Conservation (phyloP, 2,797 vertebrate species). For the Pithecia hirsuta region DNA sequence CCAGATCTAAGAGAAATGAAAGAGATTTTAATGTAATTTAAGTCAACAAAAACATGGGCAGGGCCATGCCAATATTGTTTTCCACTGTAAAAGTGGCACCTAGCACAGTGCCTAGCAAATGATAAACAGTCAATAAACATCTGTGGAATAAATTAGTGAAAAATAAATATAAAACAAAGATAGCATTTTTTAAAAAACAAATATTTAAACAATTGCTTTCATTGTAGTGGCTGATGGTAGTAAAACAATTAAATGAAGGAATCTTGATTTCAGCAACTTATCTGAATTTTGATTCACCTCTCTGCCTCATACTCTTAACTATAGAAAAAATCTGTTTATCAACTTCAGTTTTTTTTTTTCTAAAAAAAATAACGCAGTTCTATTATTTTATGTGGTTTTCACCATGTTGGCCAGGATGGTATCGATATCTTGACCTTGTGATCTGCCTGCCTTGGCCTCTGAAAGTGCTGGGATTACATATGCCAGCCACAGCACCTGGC, state of each 20-base stretch:
- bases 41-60: background rate
- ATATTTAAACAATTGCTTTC: background rate
- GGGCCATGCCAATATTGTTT: background rate
- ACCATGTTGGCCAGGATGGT: no score
- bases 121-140: background rate
- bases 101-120: background rate
- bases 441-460: no score
- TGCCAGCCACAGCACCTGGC: no score
- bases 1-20: conserved; percentile 30
- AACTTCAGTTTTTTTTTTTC: background rate
- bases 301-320: background rate
- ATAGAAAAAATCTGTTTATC: background rate
- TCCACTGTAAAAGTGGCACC: background rate
- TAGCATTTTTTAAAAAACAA: background rate
- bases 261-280: background rate
- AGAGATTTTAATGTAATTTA: background rate
- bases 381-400: background rate
- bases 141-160: background rate
- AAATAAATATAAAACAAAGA: conserved; percentile 18
- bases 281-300: background rate
- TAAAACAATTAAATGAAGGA: background rate
- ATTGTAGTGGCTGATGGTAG: background rate
- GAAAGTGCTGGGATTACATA: no score
- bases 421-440: no score
- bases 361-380: background rate